Base-by-base conservation (phyloP, 1,140 invertebrate genomes). In the Fopius arisanus region DNA sequence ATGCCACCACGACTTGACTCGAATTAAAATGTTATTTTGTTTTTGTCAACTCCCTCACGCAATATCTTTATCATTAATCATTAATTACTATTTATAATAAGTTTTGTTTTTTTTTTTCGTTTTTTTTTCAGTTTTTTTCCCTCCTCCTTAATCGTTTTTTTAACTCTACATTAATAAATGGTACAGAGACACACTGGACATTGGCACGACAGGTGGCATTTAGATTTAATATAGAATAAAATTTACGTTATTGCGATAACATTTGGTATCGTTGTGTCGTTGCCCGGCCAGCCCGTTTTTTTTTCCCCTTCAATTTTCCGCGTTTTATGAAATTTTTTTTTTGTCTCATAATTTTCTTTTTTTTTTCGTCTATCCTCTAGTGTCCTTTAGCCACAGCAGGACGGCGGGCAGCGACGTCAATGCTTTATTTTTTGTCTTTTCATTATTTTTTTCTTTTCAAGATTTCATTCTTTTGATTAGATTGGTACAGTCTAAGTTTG, bases 201-300 rank as follows among this genome's bases (percentile, higher is more conserved):
- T 88, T 88, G 86, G 87, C 87, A 88, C 87, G 87, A 87, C 86
- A 87, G 87, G 87, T 88, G 87, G 87, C 87, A 86, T 87, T 87
- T 87, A 87, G 84, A 87, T 87, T 87, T 88, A 87, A 88, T 88
- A 87, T 87, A 88, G 85, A 88, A 88, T 87, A 88, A 88, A 87
- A 87, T 87, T 88, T 87, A 87, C 85, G 87, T 88, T 88, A 88
- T 88, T 88, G 87, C 87, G 86, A 88, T 88, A 88, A 87, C 87
- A 88, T 88, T 88, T 88, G 87, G 86, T 88, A 88, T 88, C 87
- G 87, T 88, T 87, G 86, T 86, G 86, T 87, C 86, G 85, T 84
- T 87, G 85, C 83, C 83, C 84, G 84, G 80, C 74, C 73, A 71
- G 77, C 78, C 77, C 74, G 68, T 72, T 74, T 80, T 59, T 33